Evolutionary conservation across 1,140 invertebrate genomes (phyloP).

Genomic region (Eriocheir sinensis): DNA sequence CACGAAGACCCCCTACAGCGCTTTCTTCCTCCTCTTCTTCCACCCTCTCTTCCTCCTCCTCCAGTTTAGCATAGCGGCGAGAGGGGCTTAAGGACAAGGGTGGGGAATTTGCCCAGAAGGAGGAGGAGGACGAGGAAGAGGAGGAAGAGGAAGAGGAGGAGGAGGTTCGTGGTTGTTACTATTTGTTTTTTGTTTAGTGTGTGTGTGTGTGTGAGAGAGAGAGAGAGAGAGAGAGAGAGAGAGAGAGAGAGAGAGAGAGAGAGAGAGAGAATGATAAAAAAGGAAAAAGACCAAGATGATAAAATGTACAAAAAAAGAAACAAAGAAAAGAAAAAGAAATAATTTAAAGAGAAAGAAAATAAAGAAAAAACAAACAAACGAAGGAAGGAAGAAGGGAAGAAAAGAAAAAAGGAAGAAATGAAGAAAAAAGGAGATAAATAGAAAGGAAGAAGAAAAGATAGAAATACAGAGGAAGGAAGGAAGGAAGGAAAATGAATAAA

Average conservation of each 20-base stretch:
- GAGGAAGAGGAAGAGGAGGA: slow-evolving; percentile 44
- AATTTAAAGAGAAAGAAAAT: neutral
- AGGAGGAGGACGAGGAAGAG: slow-evolving; percentile 39
- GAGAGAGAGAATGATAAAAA: neutral
- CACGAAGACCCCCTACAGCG: no score
- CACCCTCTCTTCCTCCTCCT: no score
- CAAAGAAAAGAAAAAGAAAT: neutral
- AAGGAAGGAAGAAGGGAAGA: neutral
- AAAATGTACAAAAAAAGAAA: neutral
- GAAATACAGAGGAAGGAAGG: neutral
- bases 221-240: neutral
- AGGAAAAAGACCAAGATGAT: neutral
- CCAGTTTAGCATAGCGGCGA: neutral
- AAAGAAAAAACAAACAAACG: neutral
- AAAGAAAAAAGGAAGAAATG: neutral
- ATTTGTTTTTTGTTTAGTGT: neutral
- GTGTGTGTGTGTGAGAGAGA: neutral
- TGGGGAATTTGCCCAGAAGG: neutral
- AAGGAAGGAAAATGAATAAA: neutral
- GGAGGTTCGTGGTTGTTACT: neutral
- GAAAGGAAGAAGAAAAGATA: slow-evolving; percentile 26
- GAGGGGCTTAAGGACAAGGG: neutral
- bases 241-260: neutral
- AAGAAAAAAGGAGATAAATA: neutral
- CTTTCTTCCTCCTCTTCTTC: no score